Conservation (phyloP, 2,888 invertebrate species). For the Sphaerophoria taeniata region DNA sequence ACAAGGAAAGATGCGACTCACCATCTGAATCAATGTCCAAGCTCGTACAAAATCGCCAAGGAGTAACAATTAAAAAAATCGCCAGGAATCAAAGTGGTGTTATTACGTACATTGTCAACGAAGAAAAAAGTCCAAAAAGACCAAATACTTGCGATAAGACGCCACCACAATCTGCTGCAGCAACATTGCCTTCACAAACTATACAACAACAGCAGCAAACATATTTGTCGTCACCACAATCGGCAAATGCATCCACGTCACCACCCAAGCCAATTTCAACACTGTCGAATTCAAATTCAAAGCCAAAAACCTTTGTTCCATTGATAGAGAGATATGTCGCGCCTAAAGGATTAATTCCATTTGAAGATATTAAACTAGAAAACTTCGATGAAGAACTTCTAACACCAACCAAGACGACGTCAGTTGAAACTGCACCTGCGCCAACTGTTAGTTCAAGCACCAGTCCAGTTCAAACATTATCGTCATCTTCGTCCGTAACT, state of each 20-base stretch:
- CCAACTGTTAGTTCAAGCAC: neutral
- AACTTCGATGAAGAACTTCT: slow-evolving; percentile 57
- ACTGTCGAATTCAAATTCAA: neutral
- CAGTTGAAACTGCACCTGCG: slow-evolving; percentile 9
- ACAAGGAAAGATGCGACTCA: slow-evolving; percentile 2
- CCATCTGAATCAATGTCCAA: slow-evolving; percentile 76
- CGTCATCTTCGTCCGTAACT: neutral
- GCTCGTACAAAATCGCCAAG: slow-evolving; percentile 78
- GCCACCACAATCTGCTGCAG: neutral
- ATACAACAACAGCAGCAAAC: slow-evolving; percentile 22
- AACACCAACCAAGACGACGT: neutral
- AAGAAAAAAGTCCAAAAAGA: neutral
- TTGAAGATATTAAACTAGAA: slow-evolving; percentile 75
- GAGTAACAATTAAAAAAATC: slow-evolving; percentile 80
- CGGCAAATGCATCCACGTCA: neutral
- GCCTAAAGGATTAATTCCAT: slow-evolving; percentile 67
- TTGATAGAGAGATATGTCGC: neutral
- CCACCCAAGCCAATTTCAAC: neutral
- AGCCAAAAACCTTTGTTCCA: neutral
- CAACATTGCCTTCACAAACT: slow-evolving; percentile 4
- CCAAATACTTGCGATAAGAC: slow-evolving; percentile 2
- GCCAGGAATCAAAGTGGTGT: slow-evolving; percentile 61
- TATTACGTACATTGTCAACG: slow-evolving; percentile 9
- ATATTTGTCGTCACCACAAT: slow-evolving; percentile 7
- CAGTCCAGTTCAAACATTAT: neutral